phyloP scores from a whole-genome alignment of 2,797 vertebrate genomes.

The Sternotherus odoratus region DNA sequence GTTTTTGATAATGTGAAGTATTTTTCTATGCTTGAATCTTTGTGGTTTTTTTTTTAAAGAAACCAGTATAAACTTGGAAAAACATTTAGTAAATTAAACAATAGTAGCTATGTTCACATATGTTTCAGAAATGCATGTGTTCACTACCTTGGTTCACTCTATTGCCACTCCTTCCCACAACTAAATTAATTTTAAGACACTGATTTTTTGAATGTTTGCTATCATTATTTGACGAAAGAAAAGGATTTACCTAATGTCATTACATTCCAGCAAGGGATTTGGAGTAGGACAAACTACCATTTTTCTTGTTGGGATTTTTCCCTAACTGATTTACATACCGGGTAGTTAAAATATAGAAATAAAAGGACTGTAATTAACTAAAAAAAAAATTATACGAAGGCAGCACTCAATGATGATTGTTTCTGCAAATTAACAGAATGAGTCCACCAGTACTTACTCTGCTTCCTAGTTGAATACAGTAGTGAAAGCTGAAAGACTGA shows the following conservation, averaged over 20 bases:
- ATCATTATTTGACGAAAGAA: background rate
- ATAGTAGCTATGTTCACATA: background rate
- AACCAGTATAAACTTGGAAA: background rate
- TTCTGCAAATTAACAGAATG: background rate
- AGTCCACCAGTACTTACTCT: background rate
- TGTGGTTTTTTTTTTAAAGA: background rate
- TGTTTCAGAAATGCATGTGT: background rate
- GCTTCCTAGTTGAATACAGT: background rate
- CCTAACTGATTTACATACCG: background rate
- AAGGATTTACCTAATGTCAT: rapidly evolving
- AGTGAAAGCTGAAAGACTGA: slow-evolving; percentile 22
- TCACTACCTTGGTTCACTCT: background rate
- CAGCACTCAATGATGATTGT: background rate
- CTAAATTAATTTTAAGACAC: background rate
- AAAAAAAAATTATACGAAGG: background rate
- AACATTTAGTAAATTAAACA: background rate
- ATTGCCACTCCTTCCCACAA: background rate
- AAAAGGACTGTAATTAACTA: background rate
- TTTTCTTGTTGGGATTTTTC: background rate
- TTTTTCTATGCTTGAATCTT: background rate
- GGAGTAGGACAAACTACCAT: background rate
- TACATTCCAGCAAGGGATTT: background rate
- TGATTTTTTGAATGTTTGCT: background rate
- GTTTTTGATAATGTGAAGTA: background rate
- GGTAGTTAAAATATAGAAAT: background rate